A percentile compares a stretch with the other conserved stretches of the same genome.
Evolutionary conservation across 2,888 invertebrate genomes (phyloP).

Genomic region (Plebejus argus): DNA sequence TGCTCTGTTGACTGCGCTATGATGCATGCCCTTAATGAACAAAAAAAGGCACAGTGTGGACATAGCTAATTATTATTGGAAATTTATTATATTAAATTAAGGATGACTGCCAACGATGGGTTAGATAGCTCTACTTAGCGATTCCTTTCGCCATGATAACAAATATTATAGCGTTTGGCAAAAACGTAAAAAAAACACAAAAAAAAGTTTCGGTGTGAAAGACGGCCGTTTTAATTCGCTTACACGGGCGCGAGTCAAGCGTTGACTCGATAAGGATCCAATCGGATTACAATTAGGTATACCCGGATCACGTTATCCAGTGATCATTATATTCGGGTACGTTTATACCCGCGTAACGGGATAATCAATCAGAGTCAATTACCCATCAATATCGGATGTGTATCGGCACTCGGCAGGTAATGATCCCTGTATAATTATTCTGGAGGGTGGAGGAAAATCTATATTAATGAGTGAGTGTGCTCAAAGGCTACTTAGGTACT

Average conservation of each 20-base stretch:
- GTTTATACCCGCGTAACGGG: background rate
- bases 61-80: too few relatives aligned
- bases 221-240: background rate
- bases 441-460: background rate
- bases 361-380: conserved; percentile 10
- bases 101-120: too few relatives aligned
- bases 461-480: background rate
- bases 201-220: background rate
- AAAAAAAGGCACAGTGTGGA: too few relatives aligned
- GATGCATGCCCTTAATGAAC: too few relatives aligned
- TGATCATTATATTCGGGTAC: conserved; percentile 4
- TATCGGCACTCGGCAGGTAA: conserved; percentile 14
- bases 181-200: background rate
- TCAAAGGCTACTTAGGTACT: background rate
- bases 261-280: conserved; percentile 13
- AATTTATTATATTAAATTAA: too few relatives aligned
- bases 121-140: too few relatives aligned
- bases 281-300: conserved; percentile 17
- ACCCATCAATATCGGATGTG: conserved; percentile 16
- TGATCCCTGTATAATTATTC: background rate
- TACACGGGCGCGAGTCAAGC: conserved; percentile 10
- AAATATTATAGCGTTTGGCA: background rate
- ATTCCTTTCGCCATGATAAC: too few relatives aligned
- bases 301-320: conserved; percentile 4
- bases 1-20: too few relatives aligned